Evolutionary conservation across 1,140 invertebrate species (phyloP), one percentile per base, ranked within the genome.

Genomic region (Saccostrea cuccullata): DNA sequence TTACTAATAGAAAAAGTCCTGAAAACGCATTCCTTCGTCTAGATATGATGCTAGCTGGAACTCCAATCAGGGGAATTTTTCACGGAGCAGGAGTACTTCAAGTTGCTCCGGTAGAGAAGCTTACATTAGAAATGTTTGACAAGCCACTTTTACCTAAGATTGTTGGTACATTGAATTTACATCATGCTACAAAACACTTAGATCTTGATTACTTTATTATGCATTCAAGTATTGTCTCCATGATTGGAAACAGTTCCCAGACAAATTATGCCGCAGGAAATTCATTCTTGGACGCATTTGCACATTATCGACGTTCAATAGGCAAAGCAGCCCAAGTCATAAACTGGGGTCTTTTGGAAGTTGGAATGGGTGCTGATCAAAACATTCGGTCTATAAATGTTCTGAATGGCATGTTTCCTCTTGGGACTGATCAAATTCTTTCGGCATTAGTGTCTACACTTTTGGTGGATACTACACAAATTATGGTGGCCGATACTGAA

Each of bases 161-260:
- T 23, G 83, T 91, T 17, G 93, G 92, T 23, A 89, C 91, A 2
- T 93, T 90, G 91, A 93, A 93, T 87, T 86, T 93, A 15, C 93
- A 93, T 73, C 12, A 90, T 11, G 60, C 15, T 13, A 58, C 56
- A 58, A 58, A 58, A 17, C 56, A 58, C 15, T 58, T 58, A 12
- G 70, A 77, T 12, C 30, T 87, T n/a, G 86, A 87, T 20, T 84
- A 64, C 23, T 87, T 87, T 67, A n/a, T 87, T 17, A 23, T 87
- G 36, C 86, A 87, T 15, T 87, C 86, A 1, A 83, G 77, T 60
- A 84, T 87, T 1, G 83, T 36, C n/a, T 77, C 70, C 9, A 23
- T 84, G 0, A n/a, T 87, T 13, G 86, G 77, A 55, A 87, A 87
- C 47, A 11, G 23, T 82, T 77, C 77, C 30, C 86, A 87, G 23